A percentile compares a stretch with the other conserved stretches of the same genome.
phyloP scores from a whole-genome alignment of 2,888 invertebrate species.

The Mystacides longicornis region DNA sequence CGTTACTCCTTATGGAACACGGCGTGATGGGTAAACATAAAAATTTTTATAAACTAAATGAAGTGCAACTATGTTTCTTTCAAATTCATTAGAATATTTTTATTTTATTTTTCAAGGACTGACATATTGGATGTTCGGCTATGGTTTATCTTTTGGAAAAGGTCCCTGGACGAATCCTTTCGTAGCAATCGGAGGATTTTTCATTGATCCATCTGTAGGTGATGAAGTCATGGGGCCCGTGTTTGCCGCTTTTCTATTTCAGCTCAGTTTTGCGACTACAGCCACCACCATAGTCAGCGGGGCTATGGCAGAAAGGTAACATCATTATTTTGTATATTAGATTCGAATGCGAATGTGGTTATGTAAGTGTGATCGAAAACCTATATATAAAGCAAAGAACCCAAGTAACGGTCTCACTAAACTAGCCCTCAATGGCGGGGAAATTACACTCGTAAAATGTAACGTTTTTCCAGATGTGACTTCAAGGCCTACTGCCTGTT shows the following conservation, averaged over 20 bases:
- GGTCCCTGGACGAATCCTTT: conserved; percentile 67
- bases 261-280: conserved; percentile 82
- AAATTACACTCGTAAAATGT: background rate
- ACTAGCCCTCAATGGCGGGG: background rate
- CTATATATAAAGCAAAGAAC: background rate
- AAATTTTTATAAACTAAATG: too few relatives aligned
- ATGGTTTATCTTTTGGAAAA: conserved; percentile 82
- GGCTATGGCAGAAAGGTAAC: conserved; percentile 89
- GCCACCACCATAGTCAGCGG: conserved; percentile 90
- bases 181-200: conserved; percentile 76
- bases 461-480: conserved; percentile 58
- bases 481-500: conserved; percentile 88
- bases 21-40: too few relatives aligned
- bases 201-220: conserved; percentile 66
- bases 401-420: background rate
- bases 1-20: background rate
- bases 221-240: conserved; percentile 77
- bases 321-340: background rate
- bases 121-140: conserved; percentile 94
- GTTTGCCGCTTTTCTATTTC: conserved; percentile 84
- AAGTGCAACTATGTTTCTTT: too few relatives aligned
- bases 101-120: conserved; percentile 45
- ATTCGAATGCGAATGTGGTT: background rate
- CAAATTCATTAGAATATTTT: background rate
- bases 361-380: background rate